A percentile compares a stretch with the other conserved stretches of the same genome.
Evolutionary conservation across 2,797 vertebrate genomes (phyloP).

Genomic region (Myotis planiceps): DNA sequence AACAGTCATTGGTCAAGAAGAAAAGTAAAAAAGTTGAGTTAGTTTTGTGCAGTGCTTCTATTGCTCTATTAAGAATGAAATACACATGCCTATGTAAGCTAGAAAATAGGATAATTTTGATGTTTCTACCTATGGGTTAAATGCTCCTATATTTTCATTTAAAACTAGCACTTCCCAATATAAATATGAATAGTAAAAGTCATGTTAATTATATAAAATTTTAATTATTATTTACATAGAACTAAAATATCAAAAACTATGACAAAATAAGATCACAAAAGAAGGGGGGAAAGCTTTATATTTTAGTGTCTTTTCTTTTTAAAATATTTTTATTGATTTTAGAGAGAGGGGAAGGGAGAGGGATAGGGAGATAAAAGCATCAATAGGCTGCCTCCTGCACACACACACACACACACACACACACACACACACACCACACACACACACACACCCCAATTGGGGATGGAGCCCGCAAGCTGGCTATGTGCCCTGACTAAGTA

Average conservation of each 20-base stretch:
- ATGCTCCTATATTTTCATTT: background rate
- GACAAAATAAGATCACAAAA: background rate
- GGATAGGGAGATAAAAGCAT: background rate
- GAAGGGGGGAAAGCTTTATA: background rate
- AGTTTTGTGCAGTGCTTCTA: background rate
- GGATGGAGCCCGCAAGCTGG: background rate
- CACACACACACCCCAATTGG: background rate
- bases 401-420: rapidly evolving
- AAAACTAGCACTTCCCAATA: background rate
- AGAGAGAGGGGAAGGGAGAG: background rate
- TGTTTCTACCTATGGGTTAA: background rate
- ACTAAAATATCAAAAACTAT: constrained; percentile 5
- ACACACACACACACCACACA: too few relatives aligned
- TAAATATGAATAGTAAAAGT: background rate
- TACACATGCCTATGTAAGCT: background rate
- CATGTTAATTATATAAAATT: background rate
- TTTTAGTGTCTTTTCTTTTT: background rate
- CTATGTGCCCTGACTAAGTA: background rate
- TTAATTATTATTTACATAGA: background rate
- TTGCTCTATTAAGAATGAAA: background rate
- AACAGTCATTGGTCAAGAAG: background rate
- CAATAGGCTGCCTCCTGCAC: background rate
- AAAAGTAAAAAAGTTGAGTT: background rate
- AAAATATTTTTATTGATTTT: background rate
- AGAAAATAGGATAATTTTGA: background rate